Conservation (phyloP, 2,113 vertebrate genomes). For the Pterocles gutturalis region DNA sequence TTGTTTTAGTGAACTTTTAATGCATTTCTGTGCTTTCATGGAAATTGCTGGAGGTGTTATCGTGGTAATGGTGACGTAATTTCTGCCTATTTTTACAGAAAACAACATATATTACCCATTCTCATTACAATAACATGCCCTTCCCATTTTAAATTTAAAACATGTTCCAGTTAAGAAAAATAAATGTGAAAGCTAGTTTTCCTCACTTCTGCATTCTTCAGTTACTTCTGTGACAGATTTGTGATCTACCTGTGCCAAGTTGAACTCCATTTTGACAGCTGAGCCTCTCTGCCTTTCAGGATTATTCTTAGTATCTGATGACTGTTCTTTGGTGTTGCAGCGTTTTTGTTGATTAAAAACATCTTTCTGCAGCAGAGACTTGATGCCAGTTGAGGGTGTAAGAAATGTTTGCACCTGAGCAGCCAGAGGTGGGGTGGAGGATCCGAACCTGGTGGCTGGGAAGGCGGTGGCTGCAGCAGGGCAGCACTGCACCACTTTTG, state of each 20-base stretch:
- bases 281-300: neutral
- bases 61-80: neutral
- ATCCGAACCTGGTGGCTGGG: accelerated
- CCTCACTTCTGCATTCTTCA: neutral
- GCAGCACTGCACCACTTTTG: neutral
- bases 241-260: neutral
- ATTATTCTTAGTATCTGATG: neutral
- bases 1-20: neutral
- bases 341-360: neutral
- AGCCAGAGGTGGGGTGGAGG: no score
- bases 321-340: neutral
- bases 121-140: neutral
- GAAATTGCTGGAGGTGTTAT: neutral
- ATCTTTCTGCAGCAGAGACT: neutral
- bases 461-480: neutral
- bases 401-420: neutral
- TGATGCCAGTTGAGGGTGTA: neutral
- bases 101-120: neutral
- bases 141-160: neutral
- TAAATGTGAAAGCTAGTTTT: neutral
- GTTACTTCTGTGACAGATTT: neutral
- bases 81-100: neutral
- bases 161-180: neutral
- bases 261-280: neutral
- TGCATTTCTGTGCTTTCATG: neutral